Percentiles rank a stretch among this genome's conserved stretches.
Conservation (phyloP, 2,113 vertebrate species). For the Tylochromis polylepis region DNA sequence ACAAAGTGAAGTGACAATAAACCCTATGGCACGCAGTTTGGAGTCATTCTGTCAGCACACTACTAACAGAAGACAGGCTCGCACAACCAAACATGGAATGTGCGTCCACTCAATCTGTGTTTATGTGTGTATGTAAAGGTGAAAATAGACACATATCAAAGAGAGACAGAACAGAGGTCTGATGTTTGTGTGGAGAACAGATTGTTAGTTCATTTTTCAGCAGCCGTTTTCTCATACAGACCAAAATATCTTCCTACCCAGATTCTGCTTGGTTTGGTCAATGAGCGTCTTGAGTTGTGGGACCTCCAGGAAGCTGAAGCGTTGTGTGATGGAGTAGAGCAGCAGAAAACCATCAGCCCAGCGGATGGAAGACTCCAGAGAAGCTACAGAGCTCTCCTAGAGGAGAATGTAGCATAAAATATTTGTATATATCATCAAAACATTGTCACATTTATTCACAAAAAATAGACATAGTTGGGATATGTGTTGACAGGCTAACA, state of each 20-base stretch:
- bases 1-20: constrained; percentile 12
- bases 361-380: constrained; percentile 66
- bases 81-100: constrained; percentile 19
- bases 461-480: background rate
- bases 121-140: background rate
- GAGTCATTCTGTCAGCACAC: background rate
- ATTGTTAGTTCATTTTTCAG: background rate
- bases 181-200: background rate
- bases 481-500: background rate
- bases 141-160: constrained; percentile 32
- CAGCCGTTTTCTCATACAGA: background rate
- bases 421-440: background rate
- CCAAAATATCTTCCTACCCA: constrained; percentile 35
- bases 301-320: constrained; percentile 67
- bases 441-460: background rate
- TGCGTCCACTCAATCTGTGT: background rate
- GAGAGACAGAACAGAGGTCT: constrained; percentile 8
- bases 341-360: constrained; percentile 76
- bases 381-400: constrained; percentile 32
- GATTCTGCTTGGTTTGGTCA: constrained; percentile 69
- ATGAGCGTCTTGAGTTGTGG: constrained; percentile 68
- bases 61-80: background rate
- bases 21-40: background rate
- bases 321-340: constrained; percentile 73
- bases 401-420: background rate